Base-by-base conservation (phyloP, 1,140 invertebrate species). In the Temnothorax nylanderi region DNA sequence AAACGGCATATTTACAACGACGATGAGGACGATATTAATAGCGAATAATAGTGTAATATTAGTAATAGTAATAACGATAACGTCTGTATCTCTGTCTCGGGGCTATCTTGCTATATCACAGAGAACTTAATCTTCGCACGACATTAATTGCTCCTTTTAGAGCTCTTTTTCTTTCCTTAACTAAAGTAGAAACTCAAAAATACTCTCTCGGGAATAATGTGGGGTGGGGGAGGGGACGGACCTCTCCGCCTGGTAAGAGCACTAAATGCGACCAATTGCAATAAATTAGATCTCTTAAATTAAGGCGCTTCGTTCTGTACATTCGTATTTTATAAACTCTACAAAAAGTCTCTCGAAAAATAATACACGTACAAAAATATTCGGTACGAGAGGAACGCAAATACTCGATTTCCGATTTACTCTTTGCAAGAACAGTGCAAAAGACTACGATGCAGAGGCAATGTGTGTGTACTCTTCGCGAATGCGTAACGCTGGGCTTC, bases 311-410 rank as follows among this genome's bases (percentile, higher is more conserved):
- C 54, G 76, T 90, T 88, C 87, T 93, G 90, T 91, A 92, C 92
- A 89, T 78, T 82, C 58, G 41, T 74, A 74, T 84, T 89, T 90
- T 88, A 71, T 82, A 89, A 90, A 91, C 86, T 88, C 88, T 90
- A 93, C 88, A 92, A 93, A 91, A 89, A 88, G 89, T 91, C 81
- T 92, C 71, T 93, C 89, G 86, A 91, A 93, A 91, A 93, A 93
- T 93, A 93, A 94, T 94, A 93, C 92, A 90, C 80, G 87, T 93
- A 94, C 69, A 92, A 93, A 93, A 94, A 94, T 94, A 94, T 90
- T 94, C 87, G 81, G 88, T 93, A 93, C 87, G 86, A 90, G 86
- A 90, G 91, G 89, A 93, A 90, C 92, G 87, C 85, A 92, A 92
- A 92, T 89, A 88, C 87, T 91, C 82, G 87, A 92, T 78, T 91